Base-by-base conservation (phyloP, 2,888 invertebrate genomes). In the Hanleya hanleyi region DNA sequence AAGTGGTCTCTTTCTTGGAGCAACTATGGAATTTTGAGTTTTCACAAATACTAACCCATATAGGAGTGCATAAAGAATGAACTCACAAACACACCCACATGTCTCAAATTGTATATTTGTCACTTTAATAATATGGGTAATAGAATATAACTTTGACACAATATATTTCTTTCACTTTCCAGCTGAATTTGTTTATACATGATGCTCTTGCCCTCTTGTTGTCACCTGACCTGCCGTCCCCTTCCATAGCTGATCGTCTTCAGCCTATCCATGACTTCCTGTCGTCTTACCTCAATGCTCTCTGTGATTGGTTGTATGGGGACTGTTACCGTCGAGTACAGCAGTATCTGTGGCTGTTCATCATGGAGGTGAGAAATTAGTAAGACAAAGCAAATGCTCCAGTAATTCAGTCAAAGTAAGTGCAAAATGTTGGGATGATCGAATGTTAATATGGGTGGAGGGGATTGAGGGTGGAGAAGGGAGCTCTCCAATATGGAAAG, bases 141-240 rank as follows among this genome's bases (percentile, higher is more conserved):
- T 12, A 41, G 9, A 22, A 7, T 33, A 15, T 65, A 33, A 22
- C 33, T 65, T 9, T 41, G 47, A 41, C 47, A 41, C n/a, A 12
- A 41, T 41, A 65, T 12, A 65, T 35, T 29, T 33, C 7, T 18
- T 12, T 47, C 22, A 62, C 36, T 22, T 77, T 79, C 64, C 81
- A 87, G 87, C 68, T 86, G 22, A 87, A 87, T 73, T 75, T 87
- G 64, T 87, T 86, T 78, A 76, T 85, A 1, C 74, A 77, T 64
- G 86, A 85, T 78, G 85, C 85, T 18, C 69, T 86, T 47, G 76
- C 78, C 29, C 77, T 85, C 36, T 66, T 85, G 66, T 70, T 87
- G 64, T 74, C 74, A 6, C 71, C 83, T 41, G 82, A 81, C 61
- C 61, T 72, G 0, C 67, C 73, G 4, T 57, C 67, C 18, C 77